Evolutionary conservation across 1,140 invertebrate genomes (phyloP).

Genomic region (Pseudomyrmex pallidus): DNA sequence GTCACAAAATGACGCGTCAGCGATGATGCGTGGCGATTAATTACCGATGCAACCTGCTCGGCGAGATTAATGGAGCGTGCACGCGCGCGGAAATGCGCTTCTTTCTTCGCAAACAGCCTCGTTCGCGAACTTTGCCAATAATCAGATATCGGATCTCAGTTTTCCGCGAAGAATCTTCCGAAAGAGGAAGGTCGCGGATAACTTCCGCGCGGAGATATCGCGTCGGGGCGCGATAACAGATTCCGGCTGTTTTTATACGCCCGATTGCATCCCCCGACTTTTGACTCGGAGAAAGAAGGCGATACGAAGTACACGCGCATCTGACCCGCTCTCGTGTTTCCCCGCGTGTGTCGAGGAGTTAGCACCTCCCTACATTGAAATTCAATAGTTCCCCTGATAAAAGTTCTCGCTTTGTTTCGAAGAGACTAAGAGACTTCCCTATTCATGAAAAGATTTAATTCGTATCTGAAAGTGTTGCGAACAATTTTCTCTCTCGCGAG

Average conservation of each 20-base stretch:
- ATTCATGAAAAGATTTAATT: too few species aligned
- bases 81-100: not conserved
- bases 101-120: conserved; percentile 13
- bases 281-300: too few species aligned
- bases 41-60: not conserved
- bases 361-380: too few species aligned
- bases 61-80: conserved; percentile 52
- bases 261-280: too few species aligned
- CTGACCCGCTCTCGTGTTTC: too few species aligned
- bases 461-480: too few species aligned
- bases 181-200: conserved; percentile 15
- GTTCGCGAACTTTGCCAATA: conserved; percentile 35
- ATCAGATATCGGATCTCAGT: conserved; percentile 22
- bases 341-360: too few species aligned
- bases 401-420: too few species aligned
- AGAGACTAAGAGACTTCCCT: too few species aligned
- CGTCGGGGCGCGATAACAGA: not conserved
- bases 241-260: not conserved
- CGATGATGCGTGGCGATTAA: conserved; percentile 2
- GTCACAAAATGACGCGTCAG: conserved; percentile 11
- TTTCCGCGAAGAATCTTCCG: conserved; percentile 13
- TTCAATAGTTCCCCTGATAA: too few species aligned
- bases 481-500: too few species aligned
- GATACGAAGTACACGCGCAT: too few species aligned
- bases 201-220: conserved; percentile 20